These are phyloP conservation scores for Trinectes maculatus DNA, from an alignment of 2,113 vertebrate species.

Conservation along the genomic window DNA sequence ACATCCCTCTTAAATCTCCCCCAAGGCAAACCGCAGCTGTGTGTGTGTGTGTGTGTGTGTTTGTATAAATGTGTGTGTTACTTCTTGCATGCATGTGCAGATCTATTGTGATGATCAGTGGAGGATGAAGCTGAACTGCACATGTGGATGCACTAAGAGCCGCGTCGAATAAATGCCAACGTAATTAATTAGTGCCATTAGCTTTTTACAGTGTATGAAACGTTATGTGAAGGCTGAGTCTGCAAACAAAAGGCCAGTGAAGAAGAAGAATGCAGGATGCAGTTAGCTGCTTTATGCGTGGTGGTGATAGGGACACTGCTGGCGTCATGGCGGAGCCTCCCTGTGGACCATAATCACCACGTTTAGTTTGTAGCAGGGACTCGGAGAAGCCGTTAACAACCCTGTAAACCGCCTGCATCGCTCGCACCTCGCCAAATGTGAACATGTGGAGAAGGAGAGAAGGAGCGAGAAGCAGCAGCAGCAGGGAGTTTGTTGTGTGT, in stretches of 20 bases:
- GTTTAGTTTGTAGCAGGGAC: conserved; percentile 59
- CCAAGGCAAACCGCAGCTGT: neutral
- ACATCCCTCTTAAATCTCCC: conserved; percentile 12
- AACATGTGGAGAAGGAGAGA: conserved; percentile 15
- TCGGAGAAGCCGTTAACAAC: conserved; percentile 59
- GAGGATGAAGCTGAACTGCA: conserved; percentile 25
- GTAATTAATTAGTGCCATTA: conserved; percentile 56
- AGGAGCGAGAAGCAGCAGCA: neutral
- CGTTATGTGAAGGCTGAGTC: conserved; percentile 45
- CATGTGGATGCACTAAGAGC: conserved; percentile 12
- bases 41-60: conserved; percentile 2
- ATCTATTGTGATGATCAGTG: conserved; percentile 12
- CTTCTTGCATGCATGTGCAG: neutral
- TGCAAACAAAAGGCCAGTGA: conserved; percentile 35
- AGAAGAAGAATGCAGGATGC: conserved; percentile 29
- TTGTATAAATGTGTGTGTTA: neutral
- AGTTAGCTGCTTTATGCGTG: conserved; percentile 45
- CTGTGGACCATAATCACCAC: conserved; percentile 58
- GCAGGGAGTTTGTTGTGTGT: neutral
- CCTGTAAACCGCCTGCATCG: conserved; percentile 63
- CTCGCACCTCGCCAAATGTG: conserved; percentile 63
- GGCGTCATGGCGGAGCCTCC: conserved; percentile 25
- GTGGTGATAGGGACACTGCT: conserved; percentile 44
- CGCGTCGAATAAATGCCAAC: conserved; percentile 50
- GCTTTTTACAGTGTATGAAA: conserved; percentile 26